Evolutionary conservation across 1,140 invertebrate species (phyloP), one percentile per base, ranked within the genome.

Genomic region (Oryzaephilus surinamensis): DNA sequence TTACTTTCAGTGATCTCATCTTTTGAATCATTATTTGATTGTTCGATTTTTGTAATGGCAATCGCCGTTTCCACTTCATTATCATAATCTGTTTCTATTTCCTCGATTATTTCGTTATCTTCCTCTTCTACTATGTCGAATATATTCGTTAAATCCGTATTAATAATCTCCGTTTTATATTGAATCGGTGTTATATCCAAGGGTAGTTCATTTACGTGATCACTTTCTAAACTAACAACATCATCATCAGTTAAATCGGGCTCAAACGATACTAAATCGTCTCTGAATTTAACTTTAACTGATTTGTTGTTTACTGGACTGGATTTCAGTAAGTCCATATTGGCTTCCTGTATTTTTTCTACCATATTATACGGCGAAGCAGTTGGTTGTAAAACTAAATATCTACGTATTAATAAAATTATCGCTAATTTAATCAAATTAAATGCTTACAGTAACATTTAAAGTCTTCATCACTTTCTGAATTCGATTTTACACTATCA

Each of bases 181-280:
- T 2, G 3, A 24, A n/a, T 24, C 11, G 6, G 20, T 21, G 6
- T 21, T 10, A 21, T 21, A 21, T 21, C 10, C 20, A 21, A 21
- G 6, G 20, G 8, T 8, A 30, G 16, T 41, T 41, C 39, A 23
- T 19, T 36, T 11, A 33, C 33, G 18, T 56, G 45, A 31, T 62
- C 56, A 40, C 58, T 61, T 44, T 60, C 58, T 20, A 62, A 52
- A 32, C 60, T 62, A 29, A 54, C 52, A 1, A 58, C 57, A 35
- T 61, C 60, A 36, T 61, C 58, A 34, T 58, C 56, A 12, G 60
- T 60, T n/a, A 60, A 32, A 28, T 61, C 55, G 11, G 60, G 55
- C 40, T 62, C 58, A 29, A 57, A 62, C 37, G 55, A 51, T 6
- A 57, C 50, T 11, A 62, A 41, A 15, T 56, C 48, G 39, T 60